Evolutionary conservation across 2,797 vertebrate species (phyloP).

Genomic region (Cygnus olor): DNA sequence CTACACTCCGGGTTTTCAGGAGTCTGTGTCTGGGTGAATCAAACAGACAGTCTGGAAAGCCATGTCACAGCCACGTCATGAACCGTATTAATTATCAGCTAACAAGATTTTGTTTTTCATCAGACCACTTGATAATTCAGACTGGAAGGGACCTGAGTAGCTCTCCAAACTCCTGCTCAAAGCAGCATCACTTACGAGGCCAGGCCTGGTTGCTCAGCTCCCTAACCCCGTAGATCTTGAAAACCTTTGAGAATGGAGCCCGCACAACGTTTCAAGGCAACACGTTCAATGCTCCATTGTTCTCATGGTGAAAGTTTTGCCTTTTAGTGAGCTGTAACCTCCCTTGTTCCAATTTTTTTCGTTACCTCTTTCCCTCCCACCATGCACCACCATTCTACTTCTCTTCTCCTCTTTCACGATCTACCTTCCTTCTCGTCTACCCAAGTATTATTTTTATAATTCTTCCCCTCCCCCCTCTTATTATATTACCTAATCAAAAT

Average conservation of each 20-base stretch:
- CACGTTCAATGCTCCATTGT: background rate
- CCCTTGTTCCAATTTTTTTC: background rate
- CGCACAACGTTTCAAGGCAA: background rate
- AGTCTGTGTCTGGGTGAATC: background rate
- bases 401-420: background rate
- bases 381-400: background rate
- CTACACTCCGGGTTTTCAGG: background rate
- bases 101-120: background rate
- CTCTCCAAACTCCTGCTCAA: background rate
- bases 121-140: rapidly evolving
- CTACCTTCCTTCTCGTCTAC: background rate
- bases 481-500: background rate
- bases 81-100: background rate
- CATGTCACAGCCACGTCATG: rapidly evolving
- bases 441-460: background rate
- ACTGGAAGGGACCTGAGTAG: background rate
- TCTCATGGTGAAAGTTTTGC: background rate
- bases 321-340: background rate
- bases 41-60: background rate
- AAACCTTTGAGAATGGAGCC: background rate
- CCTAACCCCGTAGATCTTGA: background rate
- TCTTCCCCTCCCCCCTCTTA: background rate
- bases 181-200: background rate
- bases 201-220: background rate
- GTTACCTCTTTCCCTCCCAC: background rate